Conservation (phyloP, 2,113 vertebrate genomes). For the Holacanthus passer region DNA sequence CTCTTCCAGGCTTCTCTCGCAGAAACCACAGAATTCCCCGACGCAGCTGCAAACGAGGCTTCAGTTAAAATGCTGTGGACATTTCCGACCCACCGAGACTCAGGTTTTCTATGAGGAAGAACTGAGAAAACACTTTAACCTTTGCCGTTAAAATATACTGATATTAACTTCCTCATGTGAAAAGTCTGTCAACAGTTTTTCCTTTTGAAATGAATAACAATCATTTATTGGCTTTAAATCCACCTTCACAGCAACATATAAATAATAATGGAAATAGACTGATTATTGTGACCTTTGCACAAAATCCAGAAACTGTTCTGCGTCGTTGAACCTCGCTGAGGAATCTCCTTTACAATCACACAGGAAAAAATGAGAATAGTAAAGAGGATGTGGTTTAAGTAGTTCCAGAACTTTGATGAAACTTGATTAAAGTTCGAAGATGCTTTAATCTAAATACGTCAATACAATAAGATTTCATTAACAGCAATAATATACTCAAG, state of each 20-base stretch:
- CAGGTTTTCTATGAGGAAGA: background rate
- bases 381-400: no score
- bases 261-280: background rate
- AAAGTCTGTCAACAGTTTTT: background rate
- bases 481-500: no score
- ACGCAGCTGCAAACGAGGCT: background rate
- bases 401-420: background rate
- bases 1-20: background rate
- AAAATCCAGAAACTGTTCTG: background rate
- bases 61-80: slow-evolving; percentile 22
- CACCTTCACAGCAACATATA: background rate
- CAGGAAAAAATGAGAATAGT: background rate
- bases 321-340: background rate
- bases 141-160: no score
- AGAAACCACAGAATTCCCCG: slow-evolving; percentile 14
- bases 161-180: background rate
- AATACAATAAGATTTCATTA: background rate
- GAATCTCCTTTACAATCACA: background rate
- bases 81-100: background rate
- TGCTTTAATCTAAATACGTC: background rate
- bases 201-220: background rate
- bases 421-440: background rate
- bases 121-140: no score
- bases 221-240: background rate
- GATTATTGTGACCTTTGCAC: background rate